Evolutionary conservation across 2,113 vertebrate species (phyloP).

Genomic region (Buteo buteo): DNA sequence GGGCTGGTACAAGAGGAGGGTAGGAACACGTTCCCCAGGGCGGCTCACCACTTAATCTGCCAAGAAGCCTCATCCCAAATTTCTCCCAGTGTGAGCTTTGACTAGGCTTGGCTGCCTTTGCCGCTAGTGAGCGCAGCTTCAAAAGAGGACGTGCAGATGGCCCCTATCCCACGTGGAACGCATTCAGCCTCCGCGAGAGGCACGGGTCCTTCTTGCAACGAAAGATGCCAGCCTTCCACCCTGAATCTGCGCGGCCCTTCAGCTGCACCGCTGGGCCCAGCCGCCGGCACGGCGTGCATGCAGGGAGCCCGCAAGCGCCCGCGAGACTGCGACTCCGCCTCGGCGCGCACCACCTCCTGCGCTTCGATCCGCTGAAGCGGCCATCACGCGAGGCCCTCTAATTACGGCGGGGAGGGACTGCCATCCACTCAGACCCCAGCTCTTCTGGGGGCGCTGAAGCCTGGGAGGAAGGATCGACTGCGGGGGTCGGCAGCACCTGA

Average conservation of each 20-base stretch:
- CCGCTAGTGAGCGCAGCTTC: not conserved
- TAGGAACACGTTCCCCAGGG: not conserved
- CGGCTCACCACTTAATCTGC: not conserved
- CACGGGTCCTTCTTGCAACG: fast-evolving
- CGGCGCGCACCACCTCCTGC: not conserved
- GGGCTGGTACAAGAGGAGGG: not conserved
- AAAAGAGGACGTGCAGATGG: fast-evolving
- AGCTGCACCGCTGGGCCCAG: not conserved
- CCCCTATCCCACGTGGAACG: fast-evolving
- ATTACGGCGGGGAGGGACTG: not conserved
- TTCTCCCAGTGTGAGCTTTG: not conserved
- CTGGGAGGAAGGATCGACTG: fast-evolving
- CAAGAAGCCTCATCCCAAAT: not conserved
- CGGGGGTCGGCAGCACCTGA: too few relatives aligned
- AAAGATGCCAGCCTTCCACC: not conserved
- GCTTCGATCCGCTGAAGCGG: fast-evolving
- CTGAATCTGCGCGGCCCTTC: fast-evolving
- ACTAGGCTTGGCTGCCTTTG: not conserved
- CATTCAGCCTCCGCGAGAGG: not conserved
- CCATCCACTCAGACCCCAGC: not conserved
- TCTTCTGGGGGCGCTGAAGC: not conserved
- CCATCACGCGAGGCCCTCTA: fast-evolving
- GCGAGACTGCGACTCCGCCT: not conserved
- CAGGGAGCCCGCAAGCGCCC: too few relatives aligned
- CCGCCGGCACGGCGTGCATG: not conserved